phyloP scores from a whole-genome alignment of 2,113 vertebrate species.

The Ahaetulla prasina region DNA sequence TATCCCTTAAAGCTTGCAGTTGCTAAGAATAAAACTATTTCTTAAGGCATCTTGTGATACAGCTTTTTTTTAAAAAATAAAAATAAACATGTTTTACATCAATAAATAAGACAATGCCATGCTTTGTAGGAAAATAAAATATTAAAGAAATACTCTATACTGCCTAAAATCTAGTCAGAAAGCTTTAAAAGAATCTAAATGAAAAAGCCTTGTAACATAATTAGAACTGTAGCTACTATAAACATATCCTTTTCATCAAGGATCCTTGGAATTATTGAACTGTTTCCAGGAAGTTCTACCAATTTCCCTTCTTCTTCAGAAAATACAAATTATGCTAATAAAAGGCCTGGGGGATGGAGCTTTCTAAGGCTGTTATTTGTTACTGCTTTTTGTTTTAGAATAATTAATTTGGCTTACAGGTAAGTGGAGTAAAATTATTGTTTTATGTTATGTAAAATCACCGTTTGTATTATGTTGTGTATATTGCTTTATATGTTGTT shows the following conservation, averaged over 20 bases:
- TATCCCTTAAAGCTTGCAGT: neutral
- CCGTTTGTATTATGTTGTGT: neutral
- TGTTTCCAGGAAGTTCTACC: neutral
- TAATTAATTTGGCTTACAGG: neutral
- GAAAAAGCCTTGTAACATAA: neutral
- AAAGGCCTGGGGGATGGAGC: neutral
- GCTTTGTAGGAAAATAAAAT: neutral
- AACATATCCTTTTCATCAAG: neutral
- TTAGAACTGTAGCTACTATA: neutral
- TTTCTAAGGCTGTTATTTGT: neutral
- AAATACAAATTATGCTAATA: neutral
- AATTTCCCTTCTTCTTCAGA: neutral
- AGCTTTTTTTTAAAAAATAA: neutral
- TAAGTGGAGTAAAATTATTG: neutral
- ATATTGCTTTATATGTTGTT: neutral
- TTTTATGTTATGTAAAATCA: neutral
- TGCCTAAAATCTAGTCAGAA: neutral
- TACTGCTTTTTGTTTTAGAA: neutral
- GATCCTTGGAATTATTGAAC: neutral
- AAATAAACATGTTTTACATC: neutral
- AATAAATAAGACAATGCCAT: neutral
- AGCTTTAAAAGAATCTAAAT: neutral
- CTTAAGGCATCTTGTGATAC: neutral
- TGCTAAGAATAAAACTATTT: neutral
- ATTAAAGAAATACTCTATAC: neutral